Evolutionary conservation across 2,888 invertebrate genomes (phyloP).

Genomic region (Linhomoeus sp.): DNA sequence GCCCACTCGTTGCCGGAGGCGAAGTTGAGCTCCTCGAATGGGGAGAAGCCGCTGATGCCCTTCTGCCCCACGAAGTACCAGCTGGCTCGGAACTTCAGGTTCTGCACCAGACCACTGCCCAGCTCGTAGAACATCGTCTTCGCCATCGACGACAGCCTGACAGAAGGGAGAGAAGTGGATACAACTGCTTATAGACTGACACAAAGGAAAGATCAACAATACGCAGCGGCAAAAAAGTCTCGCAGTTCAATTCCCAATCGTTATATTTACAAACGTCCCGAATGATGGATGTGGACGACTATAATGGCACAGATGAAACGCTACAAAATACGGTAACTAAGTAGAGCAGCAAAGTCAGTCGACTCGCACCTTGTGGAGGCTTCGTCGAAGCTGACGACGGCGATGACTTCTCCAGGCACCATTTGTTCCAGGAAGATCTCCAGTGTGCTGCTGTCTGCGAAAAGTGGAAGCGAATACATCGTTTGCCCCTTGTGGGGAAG

Average conservation of each 20-base stretch:
- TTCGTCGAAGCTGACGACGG: conserved; percentile 38
- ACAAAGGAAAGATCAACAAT: no score
- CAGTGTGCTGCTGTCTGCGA: conserved; percentile 29
- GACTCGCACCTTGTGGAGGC: conserved; percentile 37
- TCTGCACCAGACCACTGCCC: conserved; percentile 38
- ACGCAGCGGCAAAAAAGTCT: no score
- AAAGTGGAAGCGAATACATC: no score
- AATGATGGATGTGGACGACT: no score
- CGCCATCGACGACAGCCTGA: conserved; percentile 33
- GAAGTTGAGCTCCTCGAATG: conserved; percentile 30
- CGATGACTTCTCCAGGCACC: conserved; percentile 33
- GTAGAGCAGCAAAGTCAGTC: no score
- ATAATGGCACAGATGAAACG: no score
- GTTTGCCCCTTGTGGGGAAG: no score
- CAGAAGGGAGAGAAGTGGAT: no score
- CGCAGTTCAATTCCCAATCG: no score
- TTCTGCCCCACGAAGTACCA: conserved; percentile 29
- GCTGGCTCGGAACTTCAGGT: conserved; percentile 37
- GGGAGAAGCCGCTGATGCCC: conserved; percentile 34
- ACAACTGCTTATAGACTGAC: no score
- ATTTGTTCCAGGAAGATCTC: conserved; percentile 31
- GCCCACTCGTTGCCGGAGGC: conserved; percentile 28
- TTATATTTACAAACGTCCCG: no score
- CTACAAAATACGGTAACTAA: no score
- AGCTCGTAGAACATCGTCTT: conserved; percentile 35